Base-by-base conservation (phyloP, 2,797 vertebrate genomes). In the Potorous gilbertii region DNA sequence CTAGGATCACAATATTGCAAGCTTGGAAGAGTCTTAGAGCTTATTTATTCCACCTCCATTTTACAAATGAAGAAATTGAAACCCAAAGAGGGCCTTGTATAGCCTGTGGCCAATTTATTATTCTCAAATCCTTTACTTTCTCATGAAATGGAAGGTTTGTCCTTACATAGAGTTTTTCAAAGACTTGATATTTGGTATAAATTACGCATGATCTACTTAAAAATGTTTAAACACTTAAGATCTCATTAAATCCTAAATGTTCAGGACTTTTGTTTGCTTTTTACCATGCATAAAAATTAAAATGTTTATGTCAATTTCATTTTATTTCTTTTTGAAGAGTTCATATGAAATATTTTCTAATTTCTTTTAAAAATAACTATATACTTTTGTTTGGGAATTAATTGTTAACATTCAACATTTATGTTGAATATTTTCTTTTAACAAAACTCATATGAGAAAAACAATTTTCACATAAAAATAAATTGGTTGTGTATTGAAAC, bases 341-440 rank as follows among this genome's bases (percentile, higher is more conserved):
- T 96, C 96, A 59, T 66, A 2, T 97, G 81, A 87, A 87, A 87
- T 87, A 27, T 87, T 50, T 50, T 87, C 21, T 27, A 91, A 90
- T 96, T 93, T n/a, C 40, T 96, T 94, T 96, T 95, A 97, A 57
- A 98, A 97, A 97, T 93, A 92, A 97, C 94, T 92, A 90, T 92
- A 90, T 98, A 97, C 94, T 97, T 98, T 96, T 98, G 97, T 98
- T 98, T 98, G 89, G 93, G 95, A 98, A 95, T 92, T 98, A 98
- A 98, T 97, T 98, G 98, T 98, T 98, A 97, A 91, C 94, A 95
- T 97, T 97, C 97, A 97, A 96, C 95, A 97, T 59, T 96, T 98
- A 92, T 95, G 74, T 95, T 98, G 97, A 97, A 98, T 98, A 97
- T 95, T 96, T 95, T 97, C 94, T 97, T 96, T 96, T 98, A 98